Base-by-base conservation (phyloP, 2,888 invertebrate genomes). In the Phyllotreta striolata region DNA sequence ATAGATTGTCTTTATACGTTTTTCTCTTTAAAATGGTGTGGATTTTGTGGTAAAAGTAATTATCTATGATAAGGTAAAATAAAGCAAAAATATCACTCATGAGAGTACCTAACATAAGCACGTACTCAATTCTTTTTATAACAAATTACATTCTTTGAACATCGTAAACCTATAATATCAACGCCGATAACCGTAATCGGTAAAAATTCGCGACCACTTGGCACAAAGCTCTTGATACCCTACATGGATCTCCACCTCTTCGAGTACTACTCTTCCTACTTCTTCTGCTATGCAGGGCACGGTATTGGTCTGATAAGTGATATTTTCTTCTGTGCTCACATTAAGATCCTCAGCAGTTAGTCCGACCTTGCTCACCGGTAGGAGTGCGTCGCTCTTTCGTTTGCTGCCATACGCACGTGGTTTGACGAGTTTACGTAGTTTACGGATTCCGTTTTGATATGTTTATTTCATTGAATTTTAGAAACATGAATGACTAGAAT, bases 291-390 rank as follows among this genome's bases (percentile, higher is more conserved):
- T 44, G 10, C 44, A 13, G 44, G 9, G 1, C 10, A 14, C 14
- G 9, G 13, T 49, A 49, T 49, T 49, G 49, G 49, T 49, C 49
- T 49, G 49, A 35, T 35, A 49, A 47, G n/a, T 47, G 47, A 35
- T 49, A 49, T 49, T 49, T 40, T 55, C 9, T 41, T 40, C 34
- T 34, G 10, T 8, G 10, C 12, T n/a, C 38, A n/a, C 35, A 34
- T 37, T 38, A 38, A 39, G 8, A 8, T 52, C 34, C 34, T 12
- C 24, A 13, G 12, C 34, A 40, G 24, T 55, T 24, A 40, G 41
- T 40, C 37, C 8, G 41, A 10, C 10, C 34, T 41, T 40, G 34
- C 43, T 34, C 24, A 7, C 4, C 12, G 24, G 41, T 10, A 34
- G 34, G 34, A 35, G 14, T 24, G 41, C 34, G 55, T 55, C 55